Evolutionary conservation across 1,140 invertebrate genomes (phyloP), one percentile per base, ranked within the genome.

Genomic region (Drosophila leontia): DNA sequence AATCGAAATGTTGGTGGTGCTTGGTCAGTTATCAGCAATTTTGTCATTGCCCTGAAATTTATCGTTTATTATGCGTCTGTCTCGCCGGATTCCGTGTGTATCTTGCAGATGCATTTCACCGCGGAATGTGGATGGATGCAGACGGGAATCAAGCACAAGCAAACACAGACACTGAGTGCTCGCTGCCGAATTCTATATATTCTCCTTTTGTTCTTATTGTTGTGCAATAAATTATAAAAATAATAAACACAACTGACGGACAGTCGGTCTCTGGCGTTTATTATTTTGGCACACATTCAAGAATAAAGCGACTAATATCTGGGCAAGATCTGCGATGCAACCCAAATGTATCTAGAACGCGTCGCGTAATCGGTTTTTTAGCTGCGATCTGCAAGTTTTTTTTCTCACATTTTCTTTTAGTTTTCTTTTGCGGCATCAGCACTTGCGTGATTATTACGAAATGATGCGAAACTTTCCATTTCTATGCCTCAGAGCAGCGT

Each of bases 291-390:
- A 86, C 78, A 84, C 78, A 85, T 58, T 78, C 76, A 78, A 55
- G 34, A 55, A 55, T 39, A 23, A 55, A 55, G 53, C 53, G 53
- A 63, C 57, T 58, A 58, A 63, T 42, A 64, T 55, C 35, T 56
- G 48, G 72, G 63, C 39, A 55, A 80, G 71, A 77, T 84, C 53
- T 75, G 69, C 61, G 56, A 45, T 61, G 79, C 72, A 78, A 19
- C 45, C 42, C 44, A 39, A 64, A 71, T 63, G 77, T 85, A 84
- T 87, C 69, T 88, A 87, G 84, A 87, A 88, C 85, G 84, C 80
- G 85, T 88, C 77, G 84, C 82, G 80, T 90, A 90, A 90, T 87
- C 84, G 80, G 57, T 76, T 88, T 83, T 82, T 75, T 75, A 75
- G 56, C 71, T 75, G 71, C 51, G 59, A 76, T 65, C 71, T 76